Evolutionary conservation across 2,113 vertebrate species (phyloP).

Genomic region (Xiphophorus maculatus): DNA sequence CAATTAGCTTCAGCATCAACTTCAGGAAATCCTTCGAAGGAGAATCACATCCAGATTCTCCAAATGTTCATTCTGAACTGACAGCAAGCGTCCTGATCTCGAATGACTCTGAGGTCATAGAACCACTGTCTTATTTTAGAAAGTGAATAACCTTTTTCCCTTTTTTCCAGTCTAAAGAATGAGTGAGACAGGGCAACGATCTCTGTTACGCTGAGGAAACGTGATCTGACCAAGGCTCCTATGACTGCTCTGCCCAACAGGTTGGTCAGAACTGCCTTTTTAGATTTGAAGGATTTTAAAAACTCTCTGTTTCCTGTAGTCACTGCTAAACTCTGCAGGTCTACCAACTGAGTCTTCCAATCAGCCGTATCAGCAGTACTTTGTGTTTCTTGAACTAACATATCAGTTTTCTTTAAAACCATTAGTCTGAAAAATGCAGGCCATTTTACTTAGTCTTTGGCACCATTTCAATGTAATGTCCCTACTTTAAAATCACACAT

Average conservation of each 20-base stretch:
- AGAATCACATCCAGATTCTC: neutral
- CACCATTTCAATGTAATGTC: too few species aligned
- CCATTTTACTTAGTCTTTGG: neutral
- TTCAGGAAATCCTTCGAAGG: neutral
- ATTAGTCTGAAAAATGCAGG: neutral
- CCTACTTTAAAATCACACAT: too few species aligned
- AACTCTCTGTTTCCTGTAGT: too few species aligned
- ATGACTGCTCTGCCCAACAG: too few species aligned
- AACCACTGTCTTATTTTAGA: neutral
- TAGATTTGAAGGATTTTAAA: too few species aligned
- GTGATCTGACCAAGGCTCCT: neutral
- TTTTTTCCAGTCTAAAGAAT: too few species aligned
- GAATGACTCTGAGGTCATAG: neutral
- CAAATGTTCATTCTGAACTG: neutral
- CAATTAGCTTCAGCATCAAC: neutral
- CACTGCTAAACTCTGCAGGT: neutral
- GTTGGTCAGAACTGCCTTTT: too few species aligned
- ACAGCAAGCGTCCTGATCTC: neutral
- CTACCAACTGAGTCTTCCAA: neutral
- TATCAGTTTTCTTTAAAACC: neutral
- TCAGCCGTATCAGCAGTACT: neutral
- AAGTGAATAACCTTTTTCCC: neutral
- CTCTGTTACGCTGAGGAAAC: neutral
- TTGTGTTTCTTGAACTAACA: neutral
- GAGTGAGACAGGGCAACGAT: too few species aligned